These are phyloP conservation scores for Takifugu bimaculatus DNA, from an alignment of 2,113 vertebrate genomes.

Conservation along the genomic window DNA sequence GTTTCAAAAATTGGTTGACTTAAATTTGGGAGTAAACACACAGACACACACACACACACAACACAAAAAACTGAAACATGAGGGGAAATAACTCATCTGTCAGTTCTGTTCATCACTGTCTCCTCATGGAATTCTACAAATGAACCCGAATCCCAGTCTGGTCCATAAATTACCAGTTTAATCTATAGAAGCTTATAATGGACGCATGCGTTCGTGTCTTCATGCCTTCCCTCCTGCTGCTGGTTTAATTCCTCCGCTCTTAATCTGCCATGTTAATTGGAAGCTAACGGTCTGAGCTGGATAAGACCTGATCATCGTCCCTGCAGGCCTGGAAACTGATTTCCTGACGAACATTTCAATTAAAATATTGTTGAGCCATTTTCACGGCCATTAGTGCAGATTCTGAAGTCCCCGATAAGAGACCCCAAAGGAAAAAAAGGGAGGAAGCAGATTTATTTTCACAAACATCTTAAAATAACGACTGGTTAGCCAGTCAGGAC, in stretches of 20 bases:
- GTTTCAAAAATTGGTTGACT: no score
- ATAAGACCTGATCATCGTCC: constrained; percentile 33
- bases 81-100: no score
- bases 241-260: constrained; percentile 17
- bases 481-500: not conserved
- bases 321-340: constrained; percentile 32
- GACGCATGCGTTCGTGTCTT: no score
- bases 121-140: no score
- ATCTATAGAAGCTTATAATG: constrained; percentile 31
- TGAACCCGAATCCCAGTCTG: no score
- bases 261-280: constrained; percentile 57
- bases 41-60: not conserved
- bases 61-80: no score
- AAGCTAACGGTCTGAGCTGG: constrained; percentile 34
- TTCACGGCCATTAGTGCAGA: constrained; percentile 31
- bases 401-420: not conserved
- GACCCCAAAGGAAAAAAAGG: not conserved
- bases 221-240: not conserved
- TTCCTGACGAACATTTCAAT: constrained; percentile 58
- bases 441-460: not conserved
- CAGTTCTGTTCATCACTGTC: no score
- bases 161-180: constrained; percentile 15
- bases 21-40: no score
- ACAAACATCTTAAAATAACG: not conserved
- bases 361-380: constrained; percentile 47